These are phyloP conservation scores for Vipera latastei DNA, from an alignment of 2,797 vertebrate species.

Conservation along the genomic window DNA sequence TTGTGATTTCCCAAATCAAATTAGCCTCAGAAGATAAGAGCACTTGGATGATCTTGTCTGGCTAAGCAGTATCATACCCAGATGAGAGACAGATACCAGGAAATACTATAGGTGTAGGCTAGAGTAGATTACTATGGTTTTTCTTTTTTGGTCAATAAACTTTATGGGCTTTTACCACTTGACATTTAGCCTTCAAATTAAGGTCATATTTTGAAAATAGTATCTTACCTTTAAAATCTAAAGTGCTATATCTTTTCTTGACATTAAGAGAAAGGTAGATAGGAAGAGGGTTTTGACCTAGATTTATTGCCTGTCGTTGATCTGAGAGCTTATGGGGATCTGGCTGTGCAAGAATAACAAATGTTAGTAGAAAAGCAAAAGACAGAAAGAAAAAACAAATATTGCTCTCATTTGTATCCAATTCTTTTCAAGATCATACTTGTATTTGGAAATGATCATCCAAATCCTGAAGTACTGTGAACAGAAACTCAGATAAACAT, in stretches of 20 bases:
- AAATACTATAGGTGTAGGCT: not conserved
- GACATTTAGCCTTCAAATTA: not conserved
- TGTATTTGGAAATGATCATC: not conserved
- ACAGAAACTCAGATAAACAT: not conserved
- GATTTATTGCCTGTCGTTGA: constrained; percentile 67
- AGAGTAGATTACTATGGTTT: not conserved
- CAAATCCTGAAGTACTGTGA: not conserved
- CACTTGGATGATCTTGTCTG: not conserved
- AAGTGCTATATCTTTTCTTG: constrained; percentile 61
- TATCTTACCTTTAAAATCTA: constrained; percentile 75
- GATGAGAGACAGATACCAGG: not conserved
- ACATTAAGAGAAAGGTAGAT: constrained; percentile 74
- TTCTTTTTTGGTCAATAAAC: not conserved
- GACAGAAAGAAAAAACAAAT: accelerated
- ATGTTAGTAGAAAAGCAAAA: not conserved
- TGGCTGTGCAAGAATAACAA: constrained; percentile 57
- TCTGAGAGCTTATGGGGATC: constrained; percentile 72
- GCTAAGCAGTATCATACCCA: not conserved
- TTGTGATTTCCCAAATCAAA: not conserved
- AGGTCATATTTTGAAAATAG: not conserved
- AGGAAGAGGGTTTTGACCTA: constrained; percentile 75
- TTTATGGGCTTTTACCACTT: not conserved
- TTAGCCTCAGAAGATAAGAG: not conserved
- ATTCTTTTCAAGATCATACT: not conserved
- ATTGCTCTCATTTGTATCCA: not conserved